These are phyloP conservation scores for Hyaena hyaena DNA, from an alignment of 2,113 vertebrate species.

Conservation along the genomic window DNA sequence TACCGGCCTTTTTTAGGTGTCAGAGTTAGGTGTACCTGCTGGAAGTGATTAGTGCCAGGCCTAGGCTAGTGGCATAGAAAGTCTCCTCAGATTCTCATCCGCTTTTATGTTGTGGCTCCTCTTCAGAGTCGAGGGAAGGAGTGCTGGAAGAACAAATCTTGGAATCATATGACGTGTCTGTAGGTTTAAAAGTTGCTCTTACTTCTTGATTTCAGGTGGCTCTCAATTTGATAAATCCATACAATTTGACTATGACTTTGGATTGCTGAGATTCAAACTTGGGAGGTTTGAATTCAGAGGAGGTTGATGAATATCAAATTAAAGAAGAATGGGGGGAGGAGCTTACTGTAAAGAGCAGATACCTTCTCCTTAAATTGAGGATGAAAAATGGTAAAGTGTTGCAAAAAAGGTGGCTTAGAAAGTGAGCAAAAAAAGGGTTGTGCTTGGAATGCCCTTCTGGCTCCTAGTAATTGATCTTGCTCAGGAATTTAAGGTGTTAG, in stretches of 20 bases:
- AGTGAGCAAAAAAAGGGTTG: not conserved
- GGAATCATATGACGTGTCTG: not conserved
- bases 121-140: not conserved
- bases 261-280: not conserved
- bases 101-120: not conserved
- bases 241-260: not conserved
- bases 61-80: not conserved
- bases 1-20: not conserved
- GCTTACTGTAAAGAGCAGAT: not conserved
- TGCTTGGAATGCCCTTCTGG: not conserved
- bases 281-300: not conserved
- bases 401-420: not conserved
- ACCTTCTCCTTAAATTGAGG: not conserved
- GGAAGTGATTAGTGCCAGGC: not conserved
- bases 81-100: not conserved
- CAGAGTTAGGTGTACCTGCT: not conserved
- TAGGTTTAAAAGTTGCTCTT: constrained; percentile 11
- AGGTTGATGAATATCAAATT: not conserved
- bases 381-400: not conserved
- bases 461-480: not conserved
- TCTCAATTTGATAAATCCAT: not conserved
- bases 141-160: not conserved
- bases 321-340: not conserved
- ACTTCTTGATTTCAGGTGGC: not conserved
- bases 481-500: not conserved